A percentile compares a stretch with the other conserved stretches of the same genome.
phyloP scores from a whole-genome alignment of 2,113 vertebrate genomes.

The Charadrius vociferus region DNA sequence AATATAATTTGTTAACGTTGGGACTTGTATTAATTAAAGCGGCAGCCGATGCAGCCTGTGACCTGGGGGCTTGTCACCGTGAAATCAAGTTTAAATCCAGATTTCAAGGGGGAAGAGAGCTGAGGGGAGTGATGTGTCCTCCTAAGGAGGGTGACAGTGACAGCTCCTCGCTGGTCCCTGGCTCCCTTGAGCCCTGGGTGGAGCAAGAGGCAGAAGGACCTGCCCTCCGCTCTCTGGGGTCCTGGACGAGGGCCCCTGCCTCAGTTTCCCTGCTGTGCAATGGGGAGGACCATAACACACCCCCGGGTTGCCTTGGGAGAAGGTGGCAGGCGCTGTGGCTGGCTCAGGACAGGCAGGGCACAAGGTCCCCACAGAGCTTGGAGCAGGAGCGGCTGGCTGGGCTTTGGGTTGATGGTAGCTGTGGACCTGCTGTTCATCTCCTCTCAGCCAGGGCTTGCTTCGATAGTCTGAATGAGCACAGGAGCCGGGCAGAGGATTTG shows the following conservation, averaged over 20 bases:
- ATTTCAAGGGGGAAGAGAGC: slow-evolving; percentile 57
- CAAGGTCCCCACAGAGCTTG: not conserved
- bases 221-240: not conserved
- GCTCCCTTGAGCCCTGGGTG: not conserved
- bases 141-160: slow-evolving; percentile 36
- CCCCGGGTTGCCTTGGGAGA: not conserved
- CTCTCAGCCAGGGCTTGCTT: not conserved
- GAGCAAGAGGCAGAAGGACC: not conserved
- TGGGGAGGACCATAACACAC: not conserved
- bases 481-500: not conserved
- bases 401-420: not conserved
- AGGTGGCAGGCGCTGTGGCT: not conserved
- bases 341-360: not conserved
- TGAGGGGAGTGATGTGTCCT: not conserved
- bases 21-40: slow-evolving; percentile 73
- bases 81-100: slow-evolving; percentile 74
- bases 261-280: not conserved
- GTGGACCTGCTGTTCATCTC: not conserved
- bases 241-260: not conserved
- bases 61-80: slow-evolving; percentile 70
- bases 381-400: not conserved
- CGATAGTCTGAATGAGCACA: fast-evolving
- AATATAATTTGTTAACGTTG: slow-evolving; percentile 68
- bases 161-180: not conserved
- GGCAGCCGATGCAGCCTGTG: slow-evolving; percentile 69